These are phyloP conservation scores for Limenitis arthemis DNA, from an alignment of 2,888 invertebrate species.

Conservation along the genomic window DNA sequence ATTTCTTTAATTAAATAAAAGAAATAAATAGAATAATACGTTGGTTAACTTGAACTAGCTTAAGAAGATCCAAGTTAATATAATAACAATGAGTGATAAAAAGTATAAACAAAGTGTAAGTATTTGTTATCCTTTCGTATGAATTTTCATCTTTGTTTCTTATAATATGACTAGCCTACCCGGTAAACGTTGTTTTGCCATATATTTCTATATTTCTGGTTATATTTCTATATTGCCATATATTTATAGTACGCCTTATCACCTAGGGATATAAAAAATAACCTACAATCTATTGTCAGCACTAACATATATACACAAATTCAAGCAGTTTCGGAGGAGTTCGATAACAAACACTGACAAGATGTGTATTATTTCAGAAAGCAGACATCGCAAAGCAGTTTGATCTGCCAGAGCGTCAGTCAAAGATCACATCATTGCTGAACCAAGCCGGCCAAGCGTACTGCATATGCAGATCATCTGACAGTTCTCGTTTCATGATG, in stretches of 20 bases:
- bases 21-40: too few relatives aligned
- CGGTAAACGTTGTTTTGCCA: too few relatives aligned
- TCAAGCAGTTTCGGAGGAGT: too few relatives aligned
- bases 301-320: neutral
- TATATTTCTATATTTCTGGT: too few relatives aligned
- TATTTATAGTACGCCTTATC: too few relatives aligned
- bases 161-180: too few relatives aligned
- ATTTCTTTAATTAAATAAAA: too few relatives aligned
- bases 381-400: slow-evolving; percentile 93
- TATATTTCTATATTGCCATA: too few relatives aligned
- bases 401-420: slow-evolving; percentile 89
- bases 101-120: slow-evolving; percentile 61
- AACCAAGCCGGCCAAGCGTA: slow-evolving; percentile 94
- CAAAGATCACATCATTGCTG: slow-evolving; percentile 88
- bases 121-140: slow-evolving; percentile 15
- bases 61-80: neutral
- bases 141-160: too few relatives aligned
- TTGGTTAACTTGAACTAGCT: too few relatives aligned
- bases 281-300: too few relatives aligned
- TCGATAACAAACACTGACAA: neutral
- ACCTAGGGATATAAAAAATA: neutral
- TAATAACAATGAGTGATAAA: slow-evolving; percentile 49
- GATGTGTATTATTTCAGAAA: slow-evolving; percentile 65
- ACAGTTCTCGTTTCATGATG: slow-evolving; percentile 98
- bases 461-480: slow-evolving; percentile 94